Evolutionary conservation across 23 tunicate species (phyloP).

Genomic region (Halocynthia roretzi): DNA sequence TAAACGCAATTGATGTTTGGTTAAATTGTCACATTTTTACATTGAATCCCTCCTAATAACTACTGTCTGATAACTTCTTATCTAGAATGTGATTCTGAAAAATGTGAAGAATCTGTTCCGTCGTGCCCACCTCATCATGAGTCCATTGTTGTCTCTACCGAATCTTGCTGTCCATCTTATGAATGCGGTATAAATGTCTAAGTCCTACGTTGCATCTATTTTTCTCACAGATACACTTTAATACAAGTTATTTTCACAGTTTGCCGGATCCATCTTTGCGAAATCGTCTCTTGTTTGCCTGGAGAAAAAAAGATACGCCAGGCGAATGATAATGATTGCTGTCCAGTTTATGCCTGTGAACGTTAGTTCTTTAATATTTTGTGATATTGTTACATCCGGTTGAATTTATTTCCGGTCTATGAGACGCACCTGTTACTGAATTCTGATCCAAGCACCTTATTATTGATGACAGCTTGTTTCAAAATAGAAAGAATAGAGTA

Average conservation of each 20-base stretch:
- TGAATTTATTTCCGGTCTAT: too few species aligned
- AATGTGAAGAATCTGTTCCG: not conserved
- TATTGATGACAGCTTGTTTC: too few species aligned
- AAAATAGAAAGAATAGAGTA: too few species aligned
- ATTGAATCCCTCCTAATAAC: not conserved
- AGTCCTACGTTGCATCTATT: not conserved
- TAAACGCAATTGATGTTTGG: not conserved
- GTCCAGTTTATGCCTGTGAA: slow-evolving; percentile 7
- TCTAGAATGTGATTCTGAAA: slow-evolving; percentile 4
- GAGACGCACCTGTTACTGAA: too few species aligned
- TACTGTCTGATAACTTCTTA: too few species aligned
- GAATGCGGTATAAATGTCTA: not conserved
- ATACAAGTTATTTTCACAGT: not conserved
- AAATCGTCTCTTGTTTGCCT: not conserved
- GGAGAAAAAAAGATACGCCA: not conserved
- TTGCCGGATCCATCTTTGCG: not conserved
- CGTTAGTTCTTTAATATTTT: not conserved
- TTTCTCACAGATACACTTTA: not conserved
- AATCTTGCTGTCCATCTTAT: not conserved
- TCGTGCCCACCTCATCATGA: not conserved
- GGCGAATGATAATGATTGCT: slow-evolving; percentile 1
- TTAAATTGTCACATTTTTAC: not conserved
- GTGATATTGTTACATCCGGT: too few species aligned
- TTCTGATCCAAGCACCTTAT: too few species aligned
- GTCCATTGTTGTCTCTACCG: not conserved